Base-by-base conservation (phyloP, 1,140 invertebrate genomes). In the Pachyrhynchus sulphureomaculatus region DNA sequence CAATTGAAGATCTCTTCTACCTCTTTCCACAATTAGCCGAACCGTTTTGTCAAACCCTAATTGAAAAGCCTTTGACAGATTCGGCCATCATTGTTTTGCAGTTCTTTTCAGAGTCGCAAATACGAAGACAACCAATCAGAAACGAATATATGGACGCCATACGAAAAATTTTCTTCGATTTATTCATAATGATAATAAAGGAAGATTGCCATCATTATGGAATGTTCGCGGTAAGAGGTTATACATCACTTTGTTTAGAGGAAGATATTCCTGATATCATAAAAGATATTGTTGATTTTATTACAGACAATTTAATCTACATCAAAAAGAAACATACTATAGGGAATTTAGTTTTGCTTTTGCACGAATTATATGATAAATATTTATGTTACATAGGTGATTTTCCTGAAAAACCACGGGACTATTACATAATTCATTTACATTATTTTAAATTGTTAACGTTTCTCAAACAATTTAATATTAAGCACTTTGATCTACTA, bases 31-130 rank as follows among this genome's bases (percentile, higher is more conserved):
- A 53, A 13, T 33, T 67, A 8, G 21, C 52, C 1, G 5, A n/a
- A 2, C 21, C 20, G 20, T 69, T 69, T 37, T 67, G n/a, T 42
- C 24, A 56, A 34, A 33, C 62, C 37, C 32, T 69, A 24, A 45
- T 37, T 0, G 9, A 26, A 10, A 37, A 24, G 0, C 17, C 47
- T 15, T 41, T 67, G 10, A 57, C 29, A 12, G 67, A 69, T 52
- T 61, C 61, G 1, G 23, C 59, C 4, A 20, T 69, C 23, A 45
- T 64, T 15, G 62, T 64, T 8, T 42, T 67, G 26, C 59, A 65
- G 42, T 69, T 69, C 37, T 67, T 69, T 17, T 49, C 53, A 2
- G 67, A 69, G 44, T 66, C 67, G 9, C 65, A 69, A 39, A 33
- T 64, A 4, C 56, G 51, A 47, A 41, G 48, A 13, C 24, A 36